Evolutionary conservation across 2,888 invertebrate genomes (phyloP).

Genomic region (Enchytraeus crypticus): DNA sequence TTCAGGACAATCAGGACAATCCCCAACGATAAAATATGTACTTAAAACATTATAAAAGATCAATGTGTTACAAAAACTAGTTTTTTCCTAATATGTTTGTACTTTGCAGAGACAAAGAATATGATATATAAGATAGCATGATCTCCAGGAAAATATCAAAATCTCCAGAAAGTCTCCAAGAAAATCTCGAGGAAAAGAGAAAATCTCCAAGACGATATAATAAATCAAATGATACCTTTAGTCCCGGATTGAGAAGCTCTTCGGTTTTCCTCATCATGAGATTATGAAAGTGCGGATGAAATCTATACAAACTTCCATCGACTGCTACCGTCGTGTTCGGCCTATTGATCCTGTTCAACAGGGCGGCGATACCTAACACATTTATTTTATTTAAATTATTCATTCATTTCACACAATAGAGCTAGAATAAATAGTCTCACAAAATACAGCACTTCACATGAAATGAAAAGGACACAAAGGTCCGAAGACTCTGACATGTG

Average conservation of each 20-base stretch:
- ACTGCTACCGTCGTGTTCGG: constrained; percentile 83
- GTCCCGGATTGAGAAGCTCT: constrained; percentile 61
- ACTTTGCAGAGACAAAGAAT: too few relatives aligned
- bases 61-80: too few relatives aligned
- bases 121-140: background rate
- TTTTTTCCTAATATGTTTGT: too few relatives aligned
- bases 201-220: background rate
- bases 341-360: constrained; percentile 84
- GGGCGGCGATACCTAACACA: constrained; percentile 61
- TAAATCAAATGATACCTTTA: constrained; percentile 56
- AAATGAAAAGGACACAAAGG: too few relatives aligned
- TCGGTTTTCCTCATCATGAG: constrained; percentile 81
- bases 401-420: too few relatives aligned
- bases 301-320: constrained; percentile 91
- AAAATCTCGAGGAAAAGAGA: background rate
- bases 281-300: constrained; percentile 89
- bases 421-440: too few relatives aligned
- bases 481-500: too few relatives aligned
- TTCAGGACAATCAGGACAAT: background rate
- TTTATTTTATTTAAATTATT: background rate
- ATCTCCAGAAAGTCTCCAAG: background rate
- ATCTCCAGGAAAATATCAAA: background rate
- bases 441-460: too few relatives aligned
- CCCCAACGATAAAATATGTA: background rate
- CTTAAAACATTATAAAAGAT: background rate